Base-by-base conservation (phyloP, 2,888 invertebrate genomes). In the Lasioglossum oenotherae region DNA sequence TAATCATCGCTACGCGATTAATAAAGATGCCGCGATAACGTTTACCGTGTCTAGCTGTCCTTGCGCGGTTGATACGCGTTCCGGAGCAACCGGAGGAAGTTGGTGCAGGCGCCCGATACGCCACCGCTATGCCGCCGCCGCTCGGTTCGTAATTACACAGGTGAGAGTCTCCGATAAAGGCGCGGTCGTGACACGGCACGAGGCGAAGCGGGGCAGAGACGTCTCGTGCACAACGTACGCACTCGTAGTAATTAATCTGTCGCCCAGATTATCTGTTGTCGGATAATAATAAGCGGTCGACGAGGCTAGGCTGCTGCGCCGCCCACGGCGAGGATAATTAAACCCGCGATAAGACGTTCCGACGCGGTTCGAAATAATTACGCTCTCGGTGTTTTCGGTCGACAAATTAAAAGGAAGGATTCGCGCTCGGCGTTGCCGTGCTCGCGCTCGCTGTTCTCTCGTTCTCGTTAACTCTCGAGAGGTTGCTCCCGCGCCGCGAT, bases 1-100 rank as follows among this genome's bases (percentile, higher is more conserved):
- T 60, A 77, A 41, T 23, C 72, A 38, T 85, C 78, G 44, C 78
- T 78, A 89, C 77, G 77, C 83, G 82, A 87, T 90, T 90, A 89
- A 87, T 82, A 86, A 86, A 87, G 81, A 81, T 85, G 53, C 79
- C 72, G 74, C 80, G 84, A 74, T 57, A 78, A 74, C 60, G 44
- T 74, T 77, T 69, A 57, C 73, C 72, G 35, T 1, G n/a, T 1
- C 31, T n/a, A 3, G 35, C 10, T 19, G 19, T n/a, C 31, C 31
- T n/a, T n/a, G 6, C 3, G 12, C 31, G 27, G 4, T 69, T 57
- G 46, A 49, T 60, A 72, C 71, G 73, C 71, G 73, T 27, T 60
- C 27, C 10, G 53, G 31, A 31, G 5, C 27, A 27, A 27, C 6
- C 31, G 82, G 46, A 74, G 38, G 77, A 74, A 82, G 38, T 73